A percentile compares a stretch with the other conserved stretches of the same genome.
Evolutionary conservation across 2,113 vertebrate genomes (phyloP).

Genomic region (Oreotragus oreotragus): DNA sequence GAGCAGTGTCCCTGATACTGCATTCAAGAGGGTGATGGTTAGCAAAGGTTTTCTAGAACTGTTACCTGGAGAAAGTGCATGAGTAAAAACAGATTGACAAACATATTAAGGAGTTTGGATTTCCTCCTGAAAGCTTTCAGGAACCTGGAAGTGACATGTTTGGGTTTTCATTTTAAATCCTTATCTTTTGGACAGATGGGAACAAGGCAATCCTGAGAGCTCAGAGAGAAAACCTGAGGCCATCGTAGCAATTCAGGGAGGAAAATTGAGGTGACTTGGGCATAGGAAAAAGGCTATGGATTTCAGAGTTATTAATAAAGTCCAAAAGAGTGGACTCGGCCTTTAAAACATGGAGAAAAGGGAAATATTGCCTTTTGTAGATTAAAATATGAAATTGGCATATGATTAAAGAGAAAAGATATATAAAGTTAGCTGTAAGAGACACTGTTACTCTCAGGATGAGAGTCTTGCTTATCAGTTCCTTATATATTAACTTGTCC

Average conservation of each 20-base stretch:
- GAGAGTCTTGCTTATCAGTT: not conserved
- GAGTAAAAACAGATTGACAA: constrained; percentile 7
- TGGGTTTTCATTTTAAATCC: constrained; percentile 18
- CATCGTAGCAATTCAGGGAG: not conserved
- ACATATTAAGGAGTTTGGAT: constrained; percentile 18
- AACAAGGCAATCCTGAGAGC: not conserved
- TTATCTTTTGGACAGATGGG: not conserved
- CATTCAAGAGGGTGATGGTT: not conserved
- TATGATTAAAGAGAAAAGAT: not conserved
- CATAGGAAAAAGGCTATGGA: not conserved
- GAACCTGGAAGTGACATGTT: not conserved
- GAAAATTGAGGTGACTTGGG: not conserved
- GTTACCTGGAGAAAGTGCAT: not conserved
- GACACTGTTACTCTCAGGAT: not conserved
- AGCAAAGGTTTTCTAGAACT: not conserved
- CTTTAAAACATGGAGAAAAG: not conserved
- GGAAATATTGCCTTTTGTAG: not conserved
- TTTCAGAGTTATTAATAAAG: not conserved
- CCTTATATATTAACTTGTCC: not conserved
- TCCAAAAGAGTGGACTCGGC: not conserved
- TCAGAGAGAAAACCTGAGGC: not conserved
- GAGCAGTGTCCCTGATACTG: not conserved
- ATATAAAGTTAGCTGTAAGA: not conserved
- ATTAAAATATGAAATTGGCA: not conserved
- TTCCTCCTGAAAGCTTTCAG: constrained; percentile 3